A percentile compares a stretch with the other conserved stretches of the same genome.
Conservation (phyloP, 2,113 vertebrate genomes). For the Castor canadensis region DNA sequence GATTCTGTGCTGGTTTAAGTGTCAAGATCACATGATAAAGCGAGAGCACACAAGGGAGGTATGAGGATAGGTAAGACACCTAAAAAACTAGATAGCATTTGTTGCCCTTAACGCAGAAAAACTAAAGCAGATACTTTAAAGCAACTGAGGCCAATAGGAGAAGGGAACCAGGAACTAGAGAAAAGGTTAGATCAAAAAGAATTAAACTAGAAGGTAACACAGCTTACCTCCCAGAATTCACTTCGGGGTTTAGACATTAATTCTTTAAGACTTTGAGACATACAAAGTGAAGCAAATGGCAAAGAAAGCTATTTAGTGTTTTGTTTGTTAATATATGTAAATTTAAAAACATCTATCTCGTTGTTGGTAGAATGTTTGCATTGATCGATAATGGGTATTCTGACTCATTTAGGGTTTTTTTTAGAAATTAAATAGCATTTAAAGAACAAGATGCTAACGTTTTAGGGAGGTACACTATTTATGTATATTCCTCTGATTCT, state of each 20-base stretch:
- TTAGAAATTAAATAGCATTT: conserved; percentile 15
- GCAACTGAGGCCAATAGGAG: too few relatives aligned
- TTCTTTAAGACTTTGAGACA: conserved; percentile 5
- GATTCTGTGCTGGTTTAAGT: neutral
- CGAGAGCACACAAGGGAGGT: too few relatives aligned
- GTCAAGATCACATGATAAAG: too few relatives aligned
- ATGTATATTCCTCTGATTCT: conserved; percentile 36
- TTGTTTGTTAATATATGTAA: conserved; percentile 29
- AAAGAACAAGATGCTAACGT: neutral
- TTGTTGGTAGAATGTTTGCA: conserved; percentile 32
- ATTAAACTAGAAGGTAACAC: too few relatives aligned
- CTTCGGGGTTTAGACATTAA: neutral
- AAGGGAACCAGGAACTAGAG: too few relatives aligned
- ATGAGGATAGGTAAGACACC: too few relatives aligned
- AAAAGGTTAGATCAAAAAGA: too few relatives aligned
- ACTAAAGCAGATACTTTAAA: too few relatives aligned
- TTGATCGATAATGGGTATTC: conserved; percentile 32
- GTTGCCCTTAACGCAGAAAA: too few relatives aligned
- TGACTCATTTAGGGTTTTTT: conserved; percentile 22
- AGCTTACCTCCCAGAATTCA: neutral
- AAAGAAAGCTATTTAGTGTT: conserved; percentile 30
- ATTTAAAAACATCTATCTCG: neutral
- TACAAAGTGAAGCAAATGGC: neutral
- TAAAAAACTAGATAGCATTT: too few relatives aligned
- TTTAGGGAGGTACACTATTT: neutral